Conservation (phyloP, 2,888 invertebrate species). For the Deilephila elpenor region DNA sequence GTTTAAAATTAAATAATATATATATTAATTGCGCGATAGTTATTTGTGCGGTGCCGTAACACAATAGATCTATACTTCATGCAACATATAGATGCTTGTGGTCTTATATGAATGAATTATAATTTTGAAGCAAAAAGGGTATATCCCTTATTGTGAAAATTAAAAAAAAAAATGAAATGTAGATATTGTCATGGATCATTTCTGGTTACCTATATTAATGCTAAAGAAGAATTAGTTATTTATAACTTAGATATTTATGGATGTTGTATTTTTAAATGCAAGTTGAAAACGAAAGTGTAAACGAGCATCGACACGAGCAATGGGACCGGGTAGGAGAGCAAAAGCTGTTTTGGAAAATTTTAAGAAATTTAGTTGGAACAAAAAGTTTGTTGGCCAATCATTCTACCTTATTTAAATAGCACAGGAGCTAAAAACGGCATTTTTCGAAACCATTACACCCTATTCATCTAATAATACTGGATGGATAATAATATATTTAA, state of each 20-base stretch:
- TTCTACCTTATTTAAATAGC: slow-evolving; percentile 65
- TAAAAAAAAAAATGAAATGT: too few relatives aligned
- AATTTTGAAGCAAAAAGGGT: too few relatives aligned
- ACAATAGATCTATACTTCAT: too few relatives aligned
- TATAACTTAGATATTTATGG: not conserved
- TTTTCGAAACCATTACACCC: slow-evolving; percentile 63
- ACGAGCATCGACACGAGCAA: slow-evolving; percentile 44
- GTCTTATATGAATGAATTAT: too few relatives aligned
- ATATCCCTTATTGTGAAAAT: too few relatives aligned
- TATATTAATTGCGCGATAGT: too few relatives aligned
- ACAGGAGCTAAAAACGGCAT: slow-evolving; percentile 74
- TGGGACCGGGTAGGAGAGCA: slow-evolving; percentile 48
- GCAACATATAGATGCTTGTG: too few relatives aligned
- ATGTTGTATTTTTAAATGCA: not conserved
- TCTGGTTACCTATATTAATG: too few relatives aligned
- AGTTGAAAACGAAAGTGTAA: not conserved
- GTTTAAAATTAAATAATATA: too few relatives aligned
- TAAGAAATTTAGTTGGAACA: slow-evolving; percentile 24
- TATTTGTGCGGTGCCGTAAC: too few relatives aligned
- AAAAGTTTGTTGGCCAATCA: slow-evolving; percentile 59
- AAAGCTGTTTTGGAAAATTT: slow-evolving; percentile 23
- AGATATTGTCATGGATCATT: too few relatives aligned
- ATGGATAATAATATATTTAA: slow-evolving; percentile 80
- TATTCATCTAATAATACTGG: slow-evolving; percentile 83
- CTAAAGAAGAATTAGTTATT: too few relatives aligned